A percentile compares a stretch with the other conserved stretches of the same genome.
Conservation (phyloP, 2,797 vertebrate species). For the Gallirallus australis region DNA sequence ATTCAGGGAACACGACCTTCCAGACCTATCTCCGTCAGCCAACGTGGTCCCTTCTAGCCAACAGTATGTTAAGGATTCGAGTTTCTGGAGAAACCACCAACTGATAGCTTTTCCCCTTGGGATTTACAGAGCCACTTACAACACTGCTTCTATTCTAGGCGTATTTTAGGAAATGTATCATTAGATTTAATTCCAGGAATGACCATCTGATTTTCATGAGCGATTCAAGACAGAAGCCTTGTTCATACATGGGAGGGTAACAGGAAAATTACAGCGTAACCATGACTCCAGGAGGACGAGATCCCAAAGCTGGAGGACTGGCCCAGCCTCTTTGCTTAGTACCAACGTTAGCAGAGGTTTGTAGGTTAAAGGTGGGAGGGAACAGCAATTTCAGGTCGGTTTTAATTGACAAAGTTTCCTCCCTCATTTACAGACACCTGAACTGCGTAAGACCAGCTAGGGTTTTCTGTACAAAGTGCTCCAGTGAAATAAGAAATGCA, state of each 20-base stretch:
- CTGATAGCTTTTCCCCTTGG: neutral
- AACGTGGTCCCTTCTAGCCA: neutral
- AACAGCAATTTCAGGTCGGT: neutral
- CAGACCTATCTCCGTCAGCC: neutral
- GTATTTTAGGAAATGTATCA: neutral
- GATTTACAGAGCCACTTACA: neutral
- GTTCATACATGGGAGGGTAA: neutral
- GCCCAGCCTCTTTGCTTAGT: neutral
- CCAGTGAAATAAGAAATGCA: neutral
- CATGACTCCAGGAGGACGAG: neutral
- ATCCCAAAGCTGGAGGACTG: neutral
- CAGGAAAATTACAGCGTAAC: neutral
- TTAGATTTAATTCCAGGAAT: constrained; percentile 1
- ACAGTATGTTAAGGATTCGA: neutral
- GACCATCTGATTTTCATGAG: constrained; percentile 7
- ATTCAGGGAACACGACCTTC: neutral
- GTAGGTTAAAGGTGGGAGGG: neutral
- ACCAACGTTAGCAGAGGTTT: neutral
- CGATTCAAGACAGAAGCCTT: neutral
- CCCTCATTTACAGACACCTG: neutral
- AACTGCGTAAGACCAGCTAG: neutral
- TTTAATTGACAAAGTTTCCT: neutral
- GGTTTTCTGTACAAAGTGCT: neutral
- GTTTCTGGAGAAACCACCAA: constrained; percentile 30
- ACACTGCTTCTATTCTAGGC: neutral